Percentiles rank a stretch among this genome's conserved stretches.
phyloP scores from a whole-genome alignment of 2,113 vertebrate genomes.

The Callorhinus ursinus region DNA sequence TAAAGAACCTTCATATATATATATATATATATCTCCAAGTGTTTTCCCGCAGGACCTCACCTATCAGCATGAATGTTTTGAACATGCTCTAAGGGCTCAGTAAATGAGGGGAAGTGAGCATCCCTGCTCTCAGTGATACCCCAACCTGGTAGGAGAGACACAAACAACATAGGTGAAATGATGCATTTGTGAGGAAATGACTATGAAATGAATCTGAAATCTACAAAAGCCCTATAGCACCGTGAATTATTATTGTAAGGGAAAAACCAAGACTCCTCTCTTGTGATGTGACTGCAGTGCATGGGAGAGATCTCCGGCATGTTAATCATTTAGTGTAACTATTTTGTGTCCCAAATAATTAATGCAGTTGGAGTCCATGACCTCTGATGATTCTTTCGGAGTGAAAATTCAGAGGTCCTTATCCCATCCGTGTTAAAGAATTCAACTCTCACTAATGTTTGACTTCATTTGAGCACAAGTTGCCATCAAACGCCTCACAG shows the following conservation, averaged over 20 bases:
- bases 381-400: neutral
- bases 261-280: neutral
- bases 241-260: neutral
- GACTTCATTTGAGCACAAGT: neutral
- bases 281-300: rapidly evolving
- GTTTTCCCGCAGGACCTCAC: neutral
- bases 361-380: neutral
- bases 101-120: neutral
- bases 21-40: no score
- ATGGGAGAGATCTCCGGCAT: neutral
- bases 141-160: neutral
- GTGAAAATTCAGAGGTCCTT: neutral
- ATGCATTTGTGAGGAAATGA: neutral
- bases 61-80: neutral
- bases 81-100: neutral
- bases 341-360: neutral
- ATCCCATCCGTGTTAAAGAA: neutral
- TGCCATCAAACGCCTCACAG: neutral
- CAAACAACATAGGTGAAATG: neutral
- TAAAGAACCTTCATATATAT: neutral
- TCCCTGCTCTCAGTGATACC: neutral
- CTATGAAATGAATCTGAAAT: neutral
- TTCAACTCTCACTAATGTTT: neutral
- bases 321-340: neutral
- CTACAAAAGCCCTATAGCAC: neutral